Conservation (phyloP, 2,888 invertebrate genomes). For the Drosophila sordidula region DNA sequence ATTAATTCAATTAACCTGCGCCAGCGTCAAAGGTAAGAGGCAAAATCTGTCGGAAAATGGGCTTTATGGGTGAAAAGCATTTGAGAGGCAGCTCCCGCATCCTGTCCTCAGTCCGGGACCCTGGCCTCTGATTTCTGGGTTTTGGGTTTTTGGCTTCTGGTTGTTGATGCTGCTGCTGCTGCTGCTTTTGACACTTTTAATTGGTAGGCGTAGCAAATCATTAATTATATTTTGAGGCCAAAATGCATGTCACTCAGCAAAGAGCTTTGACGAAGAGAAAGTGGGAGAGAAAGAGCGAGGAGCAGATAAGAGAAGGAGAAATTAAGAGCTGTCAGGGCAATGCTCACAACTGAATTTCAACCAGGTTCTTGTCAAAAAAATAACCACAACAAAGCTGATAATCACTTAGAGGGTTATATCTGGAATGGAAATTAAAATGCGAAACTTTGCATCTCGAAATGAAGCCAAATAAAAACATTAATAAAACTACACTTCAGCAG, state of each 20-base stretch:
- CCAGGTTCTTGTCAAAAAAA: neutral
- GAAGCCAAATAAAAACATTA: too few species aligned
- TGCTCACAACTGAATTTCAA: slow-evolving; percentile 19
- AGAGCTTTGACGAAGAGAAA: neutral
- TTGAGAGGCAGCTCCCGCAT: slow-evolving; percentile 38
- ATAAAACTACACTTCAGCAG: too few species aligned
- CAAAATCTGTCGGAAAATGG: slow-evolving; percentile 36
- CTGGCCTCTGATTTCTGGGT: slow-evolving; percentile 9
- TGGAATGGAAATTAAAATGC: neutral
- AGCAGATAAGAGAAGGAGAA: neutral
- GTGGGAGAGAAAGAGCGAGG: neutral
- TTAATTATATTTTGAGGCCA: slow-evolving; percentile 73
- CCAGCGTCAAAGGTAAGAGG: slow-evolving; percentile 34
- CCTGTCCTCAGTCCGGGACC: slow-evolving; percentile 2
- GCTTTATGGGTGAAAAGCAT: slow-evolving; percentile 44
- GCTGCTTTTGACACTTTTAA: slow-evolving; percentile 76
- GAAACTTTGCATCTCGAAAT: too few species aligned
- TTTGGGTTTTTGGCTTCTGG: neutral
- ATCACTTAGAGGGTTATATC: slow-evolving; percentile 32
- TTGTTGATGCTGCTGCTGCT: slow-evolving; percentile 7
- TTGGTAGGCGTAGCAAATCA: slow-evolving; percentile 77
- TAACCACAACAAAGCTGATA: slow-evolving; percentile 9
- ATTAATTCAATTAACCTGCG: slow-evolving; percentile 77
- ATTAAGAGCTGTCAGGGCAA: slow-evolving; percentile 24
- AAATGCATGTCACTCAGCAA: slow-evolving; percentile 69